These are phyloP conservation scores for Gephyroberyx darwinii DNA, from an alignment of 2,797 vertebrate genomes.

Conservation along the genomic window DNA sequence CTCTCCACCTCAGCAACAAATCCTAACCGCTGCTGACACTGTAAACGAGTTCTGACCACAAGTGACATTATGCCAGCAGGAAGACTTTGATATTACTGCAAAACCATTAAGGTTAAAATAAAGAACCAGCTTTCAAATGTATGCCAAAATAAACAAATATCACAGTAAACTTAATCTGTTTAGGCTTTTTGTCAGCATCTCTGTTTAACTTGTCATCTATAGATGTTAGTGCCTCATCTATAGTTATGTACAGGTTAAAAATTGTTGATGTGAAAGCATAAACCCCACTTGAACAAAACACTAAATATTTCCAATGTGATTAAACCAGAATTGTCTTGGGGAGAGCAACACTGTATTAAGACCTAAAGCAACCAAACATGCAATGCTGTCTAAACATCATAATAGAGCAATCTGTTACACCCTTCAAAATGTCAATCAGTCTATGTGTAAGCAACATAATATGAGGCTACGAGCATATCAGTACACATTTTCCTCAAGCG, in stretches of 20 bases:
- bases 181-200: not conserved
- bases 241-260: not conserved
- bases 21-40: not conserved
- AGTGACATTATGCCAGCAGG: not conserved
- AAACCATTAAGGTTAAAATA: not conserved
- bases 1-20: not conserved
- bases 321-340: slow-evolving; percentile 1
- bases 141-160: no score
- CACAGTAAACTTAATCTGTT: not conserved
- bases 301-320: not conserved
- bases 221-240: not conserved
- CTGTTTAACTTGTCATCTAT: slow-evolving; percentile 1
- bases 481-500: not conserved
- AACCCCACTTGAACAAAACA: not conserved
- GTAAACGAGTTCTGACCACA: not conserved
- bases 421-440: not conserved
- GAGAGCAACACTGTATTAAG: slow-evolving; percentile 18
- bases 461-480: slow-evolving; percentile 7
- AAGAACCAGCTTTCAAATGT: not conserved
- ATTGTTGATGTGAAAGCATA: not conserved
- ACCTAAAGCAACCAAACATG: slow-evolving; percentile 21
- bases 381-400: slow-evolving; percentile 5
- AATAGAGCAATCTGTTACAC: not conserved
- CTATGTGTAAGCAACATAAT: not conserved
- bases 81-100: not conserved